Base-by-base conservation (phyloP, 1,140 invertebrate species). In the Brachionus paranguensis region DNA sequence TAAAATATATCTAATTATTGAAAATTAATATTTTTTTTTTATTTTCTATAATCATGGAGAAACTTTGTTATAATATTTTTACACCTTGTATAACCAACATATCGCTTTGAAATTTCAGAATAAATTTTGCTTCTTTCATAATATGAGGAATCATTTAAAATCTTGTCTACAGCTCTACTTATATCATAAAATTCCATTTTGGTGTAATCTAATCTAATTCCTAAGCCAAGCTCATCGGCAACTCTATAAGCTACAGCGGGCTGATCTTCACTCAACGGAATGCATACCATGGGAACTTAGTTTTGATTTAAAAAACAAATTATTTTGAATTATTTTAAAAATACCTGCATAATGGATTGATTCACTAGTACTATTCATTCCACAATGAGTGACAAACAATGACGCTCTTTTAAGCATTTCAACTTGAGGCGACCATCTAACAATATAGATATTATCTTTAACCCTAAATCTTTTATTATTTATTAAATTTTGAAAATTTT, bases 331-430 rank as follows among this genome's bases (percentile, higher is more conserved):
- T 37, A 20, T 24, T 5, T 27, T 5, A 37, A 50, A 37, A 27
- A 29, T 76, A 76, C 72, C 72, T 12, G 92, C 94, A 86, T 94
- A 93, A 87, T 92, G 94, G 6, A 94, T 93, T 0, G 93, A 93
- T 87, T 95, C 94, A 86, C 93, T 93, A 88, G 94, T 92, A 84
- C 93, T 94, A 64, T 94, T 90, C 3, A 94, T 88, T 11, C 94
- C 94, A 4, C 94, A 93, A 87, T 95, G 94, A 0, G 93, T 94
- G 1, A 95, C 91, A 86, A 95, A 95, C 0, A 93, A 93, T 43
- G 50, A 60, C 2, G 78, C 78, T 81, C 78, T 64, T 29, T 81
- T 81, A 4, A 81, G 43, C 4, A 81, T 37, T 81, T 81, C 78
- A n/a, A 81, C 41, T 92, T 91, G 89, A 12, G 55, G 78, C 10